Percentiles rank a stretch among this genome's conserved stretches.
phyloP scores from a whole-genome alignment of 2,888 invertebrate species.

The Drosophila kokeensis region DNA sequence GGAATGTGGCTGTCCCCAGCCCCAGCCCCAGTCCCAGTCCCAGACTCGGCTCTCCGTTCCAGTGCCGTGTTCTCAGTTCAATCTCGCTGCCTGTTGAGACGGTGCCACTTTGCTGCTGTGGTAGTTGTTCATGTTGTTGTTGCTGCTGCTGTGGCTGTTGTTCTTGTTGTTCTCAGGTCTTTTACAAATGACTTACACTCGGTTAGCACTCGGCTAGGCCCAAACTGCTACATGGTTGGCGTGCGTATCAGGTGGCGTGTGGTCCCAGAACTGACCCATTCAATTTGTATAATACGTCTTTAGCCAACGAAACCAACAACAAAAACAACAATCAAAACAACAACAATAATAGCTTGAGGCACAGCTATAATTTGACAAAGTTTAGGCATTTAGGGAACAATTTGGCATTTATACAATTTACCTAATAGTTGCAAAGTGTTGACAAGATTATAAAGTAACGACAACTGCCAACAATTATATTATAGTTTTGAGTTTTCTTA shows the following conservation, averaged over 20 bases:
- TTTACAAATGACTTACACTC: constrained; percentile 77
- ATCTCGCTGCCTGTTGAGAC: constrained; percentile 28
- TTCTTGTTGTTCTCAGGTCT: constrained; percentile 45
- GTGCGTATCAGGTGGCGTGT: constrained; percentile 74
- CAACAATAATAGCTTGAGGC: constrained; percentile 4
- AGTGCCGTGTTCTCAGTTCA: constrained; percentile 9
- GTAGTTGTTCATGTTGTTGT: constrained; percentile 22
- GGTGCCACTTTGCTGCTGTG: constrained; percentile 17
- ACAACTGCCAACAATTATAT: constrained; percentile 22
- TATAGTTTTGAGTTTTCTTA: neutral
- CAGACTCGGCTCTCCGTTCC: constrained; percentile 3
- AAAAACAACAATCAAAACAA: constrained; percentile 13
- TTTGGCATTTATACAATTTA: constrained; percentile 47
- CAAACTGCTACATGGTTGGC: constrained; percentile 42
- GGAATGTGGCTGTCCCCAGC: constrained; percentile 64
- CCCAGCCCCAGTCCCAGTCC: constrained; percentile 40
- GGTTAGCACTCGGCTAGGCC: constrained; percentile 54
- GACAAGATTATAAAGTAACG: constrained; percentile 36
- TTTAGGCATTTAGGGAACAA: constrained; percentile 58
- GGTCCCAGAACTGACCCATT: constrained; percentile 59
- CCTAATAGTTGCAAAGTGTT: constrained; percentile 37
- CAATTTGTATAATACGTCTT: constrained; percentile 57
- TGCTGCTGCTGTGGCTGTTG: constrained; percentile 26
- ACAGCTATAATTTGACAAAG: constrained; percentile 46
- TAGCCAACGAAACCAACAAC: constrained; percentile 14